Conservation (phyloP, 2,888 invertebrate genomes). For the Trissolcus japonicus region DNA sequence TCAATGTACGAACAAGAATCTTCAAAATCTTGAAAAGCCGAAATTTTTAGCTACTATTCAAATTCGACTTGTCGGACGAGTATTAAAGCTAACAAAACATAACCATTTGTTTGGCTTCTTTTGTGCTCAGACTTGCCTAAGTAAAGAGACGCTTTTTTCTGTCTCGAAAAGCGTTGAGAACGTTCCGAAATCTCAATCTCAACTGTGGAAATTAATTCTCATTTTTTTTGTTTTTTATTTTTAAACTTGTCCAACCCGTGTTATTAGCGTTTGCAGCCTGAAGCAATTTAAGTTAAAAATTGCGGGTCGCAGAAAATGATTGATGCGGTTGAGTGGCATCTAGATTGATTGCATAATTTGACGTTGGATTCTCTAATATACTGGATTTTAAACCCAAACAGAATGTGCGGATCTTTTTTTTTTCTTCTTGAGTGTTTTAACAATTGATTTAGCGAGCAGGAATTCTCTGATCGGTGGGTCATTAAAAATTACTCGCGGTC, state of each 20-base stretch:
- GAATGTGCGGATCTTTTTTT: conserved; percentile 21
- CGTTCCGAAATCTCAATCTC: too few relatives aligned
- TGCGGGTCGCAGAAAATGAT: conserved; percentile 14
- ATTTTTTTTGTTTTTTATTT: neutral
- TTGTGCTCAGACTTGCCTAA: too few relatives aligned
- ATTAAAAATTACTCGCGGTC: conserved; percentile 24
- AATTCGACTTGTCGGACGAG: neutral
- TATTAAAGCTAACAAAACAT: too few relatives aligned
- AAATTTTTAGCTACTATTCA: neutral
- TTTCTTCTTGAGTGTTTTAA: conserved; percentile 26
- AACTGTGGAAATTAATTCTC: too few relatives aligned
- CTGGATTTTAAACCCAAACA: conserved; percentile 19
- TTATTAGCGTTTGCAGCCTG: neutral
- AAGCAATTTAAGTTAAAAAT: conserved; percentile 5
- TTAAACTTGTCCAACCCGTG: neutral
- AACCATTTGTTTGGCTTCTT: too few relatives aligned
- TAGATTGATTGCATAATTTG: conserved; percentile 48
- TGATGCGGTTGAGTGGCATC: conserved; percentile 37
- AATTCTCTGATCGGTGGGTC: conserved; percentile 29
- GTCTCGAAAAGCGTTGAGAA: too few relatives aligned
- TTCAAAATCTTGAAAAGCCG: neutral
- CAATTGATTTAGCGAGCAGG: conserved; percentile 39
- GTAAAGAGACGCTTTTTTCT: too few relatives aligned
- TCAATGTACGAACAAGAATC: too few relatives aligned
- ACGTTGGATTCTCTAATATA: conserved; percentile 4